Evolutionary conservation across 2,888 invertebrate genomes (phyloP).

Genomic region (Aplocera efformata): DNA sequence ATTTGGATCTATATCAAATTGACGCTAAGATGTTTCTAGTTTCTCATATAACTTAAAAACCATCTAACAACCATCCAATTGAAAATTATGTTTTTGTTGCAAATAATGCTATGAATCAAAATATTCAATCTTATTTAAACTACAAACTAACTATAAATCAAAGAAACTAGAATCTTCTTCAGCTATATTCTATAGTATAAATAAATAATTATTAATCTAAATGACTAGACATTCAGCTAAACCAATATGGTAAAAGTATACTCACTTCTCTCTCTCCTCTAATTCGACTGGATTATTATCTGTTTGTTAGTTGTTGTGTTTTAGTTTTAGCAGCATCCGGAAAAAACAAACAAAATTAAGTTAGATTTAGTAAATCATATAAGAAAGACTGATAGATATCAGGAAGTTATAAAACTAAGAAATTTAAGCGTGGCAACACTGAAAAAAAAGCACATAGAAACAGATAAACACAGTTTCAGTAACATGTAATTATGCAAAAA

Average conservation of each 20-base stretch:
- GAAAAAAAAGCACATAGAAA: too few relatives aligned
- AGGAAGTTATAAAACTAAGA: too few relatives aligned
- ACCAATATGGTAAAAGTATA: conserved; percentile 13
- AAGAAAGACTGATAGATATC: not conserved
- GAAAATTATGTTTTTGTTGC: not conserved
- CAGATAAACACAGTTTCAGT: too few relatives aligned
- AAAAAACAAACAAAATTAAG: conserved; percentile 39
- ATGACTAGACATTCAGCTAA: conserved; percentile 19
- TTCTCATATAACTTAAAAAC: not conserved
- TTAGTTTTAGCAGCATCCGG: conserved; percentile 76
- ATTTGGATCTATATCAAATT: too few relatives aligned
- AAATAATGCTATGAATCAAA: too few relatives aligned
- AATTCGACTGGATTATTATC: conserved; percentile 90
- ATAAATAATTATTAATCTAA: conserved; percentile 16
- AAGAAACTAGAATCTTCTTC: conserved; percentile 16
- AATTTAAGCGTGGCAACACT: too few relatives aligned
- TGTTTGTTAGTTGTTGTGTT: conserved; percentile 65
- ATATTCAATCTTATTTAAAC: too few relatives aligned
- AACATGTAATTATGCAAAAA: too few relatives aligned
- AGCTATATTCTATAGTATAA: conserved; percentile 17
- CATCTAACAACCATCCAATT: too few relatives aligned
- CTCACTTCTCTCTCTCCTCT: conserved; percentile 94
- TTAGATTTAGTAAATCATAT: conserved; percentile 14
- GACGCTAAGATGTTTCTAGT: conserved; percentile 14
- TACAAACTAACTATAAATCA: not conserved